Evolutionary conservation across 2,797 vertebrate genomes (phyloP), one percentile per base, ranked within the genome.

Genomic region (Podarcis lilfordi): DNA sequence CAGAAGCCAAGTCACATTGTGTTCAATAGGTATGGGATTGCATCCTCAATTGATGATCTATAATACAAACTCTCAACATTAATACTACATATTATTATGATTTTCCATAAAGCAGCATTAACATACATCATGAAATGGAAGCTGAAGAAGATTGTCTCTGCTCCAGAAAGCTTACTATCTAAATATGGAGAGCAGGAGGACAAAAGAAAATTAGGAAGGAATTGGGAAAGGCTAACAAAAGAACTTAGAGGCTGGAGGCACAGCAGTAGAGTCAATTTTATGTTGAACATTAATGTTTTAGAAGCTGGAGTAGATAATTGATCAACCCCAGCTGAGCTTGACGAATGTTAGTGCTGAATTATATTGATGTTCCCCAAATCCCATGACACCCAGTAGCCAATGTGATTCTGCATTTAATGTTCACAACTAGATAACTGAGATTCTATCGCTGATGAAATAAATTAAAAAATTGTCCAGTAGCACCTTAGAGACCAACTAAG

Each of bases 271-370:
- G 25, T 35, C 83, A 0, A 0, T 1, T 9, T 91, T 61, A 45
- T 59, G 59, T 80, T 59, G 76, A 37, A 76, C 75, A 81, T n/a
- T 35, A 68, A 74, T 68, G 40, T 21, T 61, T 75, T 37, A 80
- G 37, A 50, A n/a, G 82, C 13, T 11, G 4, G 21, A 89, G 50
- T 32, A 64, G 0, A 0, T 13, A 86, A 90, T 72, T 43, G 2
- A 85, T 71, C 55, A 32, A 23, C n/a, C 79, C 84, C 43, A 79
- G 0, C 0, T 19, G 21, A 66, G 29, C 11, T 76, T n/a, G 43
- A 25, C 27, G 8, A 77, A 88, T 68, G 64, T n/a, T 75, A 76
- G 9, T 23, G 35, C 59, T 85, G 17, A 66, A 81, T 3, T 81
- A 81, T 40, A 37, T 7, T 66, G 32, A 25, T 15, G 32, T 66